phyloP scores from a whole-genome alignment of 2,113 vertebrate genomes.

The Anguilla japonica region DNA sequence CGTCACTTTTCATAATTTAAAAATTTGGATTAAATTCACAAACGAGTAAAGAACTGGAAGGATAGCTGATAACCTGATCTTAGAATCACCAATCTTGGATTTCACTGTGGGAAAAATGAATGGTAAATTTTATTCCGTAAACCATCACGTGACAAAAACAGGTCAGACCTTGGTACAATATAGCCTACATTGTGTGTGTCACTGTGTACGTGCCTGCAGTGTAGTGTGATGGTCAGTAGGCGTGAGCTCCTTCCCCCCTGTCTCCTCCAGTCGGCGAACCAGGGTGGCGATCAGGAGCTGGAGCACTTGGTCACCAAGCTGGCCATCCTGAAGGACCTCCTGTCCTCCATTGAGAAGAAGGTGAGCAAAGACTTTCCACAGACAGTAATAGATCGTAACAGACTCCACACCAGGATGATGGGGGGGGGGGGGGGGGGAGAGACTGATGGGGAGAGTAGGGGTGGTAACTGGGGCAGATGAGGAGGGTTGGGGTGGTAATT shows the following conservation, averaged over 20 bases:
- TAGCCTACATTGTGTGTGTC: too few relatives aligned
- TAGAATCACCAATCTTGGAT: too few relatives aligned
- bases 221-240: background rate
- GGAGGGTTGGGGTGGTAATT: background rate
- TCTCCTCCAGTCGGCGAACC: slow-evolving; percentile 71
- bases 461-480: background rate
- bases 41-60: too few relatives aligned
- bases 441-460: background rate
- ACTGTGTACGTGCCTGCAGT: background rate
- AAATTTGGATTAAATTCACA: too few relatives aligned
- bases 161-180: too few relatives aligned
- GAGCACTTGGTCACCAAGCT: slow-evolving; percentile 90
- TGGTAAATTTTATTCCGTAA: too few relatives aligned
- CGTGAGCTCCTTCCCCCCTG: background rate
- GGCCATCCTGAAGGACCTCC: slow-evolving; percentile 89
- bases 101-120: too few relatives aligned
- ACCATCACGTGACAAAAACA: too few relatives aligned
- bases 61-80: too few relatives aligned
- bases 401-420: too few relatives aligned
- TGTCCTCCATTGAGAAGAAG: slow-evolving; percentile 94
- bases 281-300: slow-evolving; percentile 89
- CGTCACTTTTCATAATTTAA: too few relatives aligned
- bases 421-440: background rate
- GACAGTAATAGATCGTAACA: background rate
- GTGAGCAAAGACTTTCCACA: slow-evolving; percentile 52